Evolutionary conservation across 1,140 invertebrate species (phyloP).

Genomic region (Eufriesea mexicana): DNA sequence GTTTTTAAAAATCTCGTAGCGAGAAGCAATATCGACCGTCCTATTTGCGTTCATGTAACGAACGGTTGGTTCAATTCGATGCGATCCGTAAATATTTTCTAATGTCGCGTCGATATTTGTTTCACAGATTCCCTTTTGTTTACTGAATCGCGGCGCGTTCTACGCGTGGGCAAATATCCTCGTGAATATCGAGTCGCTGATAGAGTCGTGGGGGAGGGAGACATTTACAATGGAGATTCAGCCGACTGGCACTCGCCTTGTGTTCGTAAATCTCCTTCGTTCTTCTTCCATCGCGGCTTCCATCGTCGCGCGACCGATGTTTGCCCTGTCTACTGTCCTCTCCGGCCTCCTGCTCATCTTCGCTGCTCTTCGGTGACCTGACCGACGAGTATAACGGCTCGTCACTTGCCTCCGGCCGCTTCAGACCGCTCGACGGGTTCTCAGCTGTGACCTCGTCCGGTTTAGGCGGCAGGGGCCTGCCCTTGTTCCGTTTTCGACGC

Average conservation of each 20-base stretch:
- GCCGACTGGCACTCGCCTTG: conserved; percentile 59
- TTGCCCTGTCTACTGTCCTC: conserved; percentile 10
- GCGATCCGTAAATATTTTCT: conserved; percentile 26
- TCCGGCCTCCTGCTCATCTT: conserved; percentile 38
- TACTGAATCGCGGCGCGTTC: conserved; percentile 12
- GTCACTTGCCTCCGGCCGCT: conserved; percentile 58
- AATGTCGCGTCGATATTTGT: conserved; percentile 43
- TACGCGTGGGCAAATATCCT: conserved; percentile 27
- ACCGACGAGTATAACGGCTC: conserved; percentile 78
- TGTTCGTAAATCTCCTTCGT: conserved; percentile 74
- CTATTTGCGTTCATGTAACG: neutral
- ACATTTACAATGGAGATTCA: conserved; percentile 35
- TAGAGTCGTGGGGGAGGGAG: no score
- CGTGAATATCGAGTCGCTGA: conserved; percentile 29
- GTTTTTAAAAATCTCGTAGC: no score
- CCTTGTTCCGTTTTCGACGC: conserved; percentile 73
- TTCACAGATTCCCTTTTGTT: conserved; percentile 39
- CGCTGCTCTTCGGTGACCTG: conserved; percentile 53
- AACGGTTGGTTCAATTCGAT: neutral
- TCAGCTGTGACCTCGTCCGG: conserved; percentile 69
- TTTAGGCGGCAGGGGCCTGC: conserved; percentile 77
- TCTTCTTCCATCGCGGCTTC: conserved; percentile 43
- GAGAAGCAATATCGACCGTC: no score
- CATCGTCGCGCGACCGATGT: conserved; percentile 15
- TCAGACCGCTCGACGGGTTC: conserved; percentile 36